Evolutionary conservation across 2,888 invertebrate species (phyloP).

Genomic region (Pandemis corylana): DNA sequence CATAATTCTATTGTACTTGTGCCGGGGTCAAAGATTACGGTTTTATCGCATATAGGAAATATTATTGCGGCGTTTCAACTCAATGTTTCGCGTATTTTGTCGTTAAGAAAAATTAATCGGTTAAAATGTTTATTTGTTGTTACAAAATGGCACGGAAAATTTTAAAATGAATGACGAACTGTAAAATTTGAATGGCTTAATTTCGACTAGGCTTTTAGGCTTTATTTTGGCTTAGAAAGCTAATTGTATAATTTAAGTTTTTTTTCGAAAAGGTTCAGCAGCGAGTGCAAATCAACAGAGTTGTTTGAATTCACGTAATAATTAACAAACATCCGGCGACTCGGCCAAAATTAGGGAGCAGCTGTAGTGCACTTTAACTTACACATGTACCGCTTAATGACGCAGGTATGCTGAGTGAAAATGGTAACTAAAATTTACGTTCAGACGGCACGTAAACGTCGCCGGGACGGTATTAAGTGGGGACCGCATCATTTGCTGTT

Average conservation of each 20-base stretch:
- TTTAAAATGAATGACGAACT: too few species aligned
- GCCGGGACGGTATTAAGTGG: conserved; percentile 74
- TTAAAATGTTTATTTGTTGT: neutral
- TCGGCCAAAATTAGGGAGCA: conserved; percentile 67
- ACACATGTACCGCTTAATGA: conserved; percentile 73
- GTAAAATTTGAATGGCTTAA: too few species aligned
- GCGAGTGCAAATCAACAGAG: conserved; percentile 47
- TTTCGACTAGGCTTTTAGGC: too few species aligned
- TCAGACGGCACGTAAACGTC: conserved; percentile 78
- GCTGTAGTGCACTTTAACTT: conserved; percentile 45
- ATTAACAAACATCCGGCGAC: conserved; percentile 71
- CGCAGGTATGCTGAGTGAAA: conserved; percentile 72
- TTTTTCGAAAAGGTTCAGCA: neutral
- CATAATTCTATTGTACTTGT: conserved; percentile 34
- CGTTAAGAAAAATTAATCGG: neutral
- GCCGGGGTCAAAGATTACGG: conserved; percentile 31
- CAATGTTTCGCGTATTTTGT: neutral
- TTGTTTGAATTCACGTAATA: conserved; percentile 64
- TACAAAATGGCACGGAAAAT: too few species aligned
- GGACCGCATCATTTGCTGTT: conserved; percentile 84
- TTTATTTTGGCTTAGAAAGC: too few species aligned
- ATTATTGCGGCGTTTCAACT: neutral
- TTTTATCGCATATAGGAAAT: conserved; percentile 26
- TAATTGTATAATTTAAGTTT: too few species aligned
- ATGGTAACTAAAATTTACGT: conserved; percentile 78